phyloP scores from a whole-genome alignment of 2,888 invertebrate genomes.

The Nebria brevicollis region DNA sequence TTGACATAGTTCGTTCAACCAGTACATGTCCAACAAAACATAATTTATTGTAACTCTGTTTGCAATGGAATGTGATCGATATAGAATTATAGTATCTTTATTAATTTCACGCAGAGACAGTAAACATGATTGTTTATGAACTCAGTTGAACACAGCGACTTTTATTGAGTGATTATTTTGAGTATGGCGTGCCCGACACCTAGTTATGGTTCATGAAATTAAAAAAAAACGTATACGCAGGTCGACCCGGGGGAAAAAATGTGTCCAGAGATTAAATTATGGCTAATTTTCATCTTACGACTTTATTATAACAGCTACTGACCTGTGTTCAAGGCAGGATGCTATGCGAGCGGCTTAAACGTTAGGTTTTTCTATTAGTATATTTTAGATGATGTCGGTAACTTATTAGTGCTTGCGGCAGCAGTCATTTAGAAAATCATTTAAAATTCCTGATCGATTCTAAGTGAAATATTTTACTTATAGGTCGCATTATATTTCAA shows the following conservation, averaged over 20 bases:
- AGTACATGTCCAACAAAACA: no score
- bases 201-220: conserved; percentile 54
- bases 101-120: conserved; percentile 34
- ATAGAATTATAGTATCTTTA: conserved; percentile 26
- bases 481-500: not conserved
- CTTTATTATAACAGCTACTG: conserved; percentile 54
- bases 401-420: not conserved
- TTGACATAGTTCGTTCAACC: no score
- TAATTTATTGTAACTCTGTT: not conserved
- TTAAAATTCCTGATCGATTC: not conserved
- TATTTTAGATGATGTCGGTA: not conserved
- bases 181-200: conserved; percentile 55
- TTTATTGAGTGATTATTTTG: conserved; percentile 56
- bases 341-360: conserved; percentile 46
- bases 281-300: conserved; percentile 53
- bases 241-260: conserved; percentile 48
- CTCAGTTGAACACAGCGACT: conserved; percentile 51
- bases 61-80: not conserved
- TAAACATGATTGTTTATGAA: conserved; percentile 52
- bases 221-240: conserved; percentile 49
- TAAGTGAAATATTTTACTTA: not conserved
- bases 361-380: conserved; percentile 2
- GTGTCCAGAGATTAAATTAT: conserved; percentile 53
- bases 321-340: conserved; percentile 42
- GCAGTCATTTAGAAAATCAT: no score